Percentiles rank a stretch among this genome's conserved stretches.
phyloP scores from a whole-genome alignment of 2,113 vertebrate species.

The Dryoscopus gambensis region DNA sequence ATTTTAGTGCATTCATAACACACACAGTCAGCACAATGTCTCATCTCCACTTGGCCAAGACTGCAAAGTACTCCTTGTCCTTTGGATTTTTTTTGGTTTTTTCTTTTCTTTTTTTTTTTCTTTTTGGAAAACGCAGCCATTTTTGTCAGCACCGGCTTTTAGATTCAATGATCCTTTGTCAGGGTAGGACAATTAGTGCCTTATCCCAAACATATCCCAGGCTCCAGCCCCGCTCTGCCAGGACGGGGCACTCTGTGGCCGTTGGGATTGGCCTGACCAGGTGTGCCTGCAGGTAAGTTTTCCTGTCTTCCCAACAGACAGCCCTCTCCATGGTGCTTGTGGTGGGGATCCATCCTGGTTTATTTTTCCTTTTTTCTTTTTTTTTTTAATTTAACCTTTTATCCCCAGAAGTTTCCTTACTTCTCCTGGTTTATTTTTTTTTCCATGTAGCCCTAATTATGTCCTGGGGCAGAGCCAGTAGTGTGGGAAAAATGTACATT shows the following conservation, averaged over 20 bases:
- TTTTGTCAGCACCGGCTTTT: slow-evolving; percentile 61
- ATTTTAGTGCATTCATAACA: slow-evolving; percentile 93
- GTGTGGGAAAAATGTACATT: background rate
- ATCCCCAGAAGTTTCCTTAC: background rate
- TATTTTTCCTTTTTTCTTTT: background rate
- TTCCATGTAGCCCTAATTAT: background rate
- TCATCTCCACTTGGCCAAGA: slow-evolving; percentile 75
- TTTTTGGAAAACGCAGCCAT: slow-evolving; percentile 52
- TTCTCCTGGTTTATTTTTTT: background rate
- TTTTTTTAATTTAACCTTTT: background rate
- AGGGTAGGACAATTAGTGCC: background rate
- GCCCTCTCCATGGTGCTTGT: background rate
- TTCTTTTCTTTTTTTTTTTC: background rate
- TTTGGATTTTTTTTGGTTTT: background rate
- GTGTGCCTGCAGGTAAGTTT: slow-evolving; percentile 46
- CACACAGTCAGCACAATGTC: slow-evolving; percentile 88
- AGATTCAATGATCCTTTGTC: background rate
- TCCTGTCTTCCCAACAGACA: background rate
- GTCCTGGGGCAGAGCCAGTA: background rate
- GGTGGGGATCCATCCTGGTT: background rate
- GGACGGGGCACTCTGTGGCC: background rate
- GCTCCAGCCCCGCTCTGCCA: background rate
- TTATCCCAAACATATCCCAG: background rate
- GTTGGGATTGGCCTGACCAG: background rate
- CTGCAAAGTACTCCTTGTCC: slow-evolving; percentile 29